Evolutionary conservation across 2,797 vertebrate species (phyloP).

Genomic region (Ispidina lecontei): DNA sequence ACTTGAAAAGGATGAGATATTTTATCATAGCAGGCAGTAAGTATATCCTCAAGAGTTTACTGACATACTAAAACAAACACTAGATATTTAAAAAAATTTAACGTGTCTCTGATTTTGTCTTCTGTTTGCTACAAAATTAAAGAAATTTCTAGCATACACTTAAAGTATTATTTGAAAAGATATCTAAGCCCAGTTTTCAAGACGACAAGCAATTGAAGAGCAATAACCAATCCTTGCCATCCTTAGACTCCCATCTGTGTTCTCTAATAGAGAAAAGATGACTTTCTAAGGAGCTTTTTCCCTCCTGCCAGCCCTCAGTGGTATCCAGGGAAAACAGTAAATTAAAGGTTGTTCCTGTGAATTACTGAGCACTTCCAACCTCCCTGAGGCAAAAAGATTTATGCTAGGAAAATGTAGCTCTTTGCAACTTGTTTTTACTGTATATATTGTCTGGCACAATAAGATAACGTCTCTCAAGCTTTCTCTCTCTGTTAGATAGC

Average conservation of each 20-base stretch:
- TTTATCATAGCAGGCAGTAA: neutral
- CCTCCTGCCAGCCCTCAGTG: constrained; percentile 33
- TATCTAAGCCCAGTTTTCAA: constrained; percentile 5
- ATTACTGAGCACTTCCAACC: constrained; percentile 68
- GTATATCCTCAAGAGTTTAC: neutral
- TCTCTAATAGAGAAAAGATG: constrained; percentile 6
- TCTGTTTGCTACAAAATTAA: constrained; percentile 4
- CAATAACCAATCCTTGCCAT: constrained; percentile 10
- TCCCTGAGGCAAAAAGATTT: constrained; percentile 64
- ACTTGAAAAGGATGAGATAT: neutral
- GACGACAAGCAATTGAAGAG: neutral
- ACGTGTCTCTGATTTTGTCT: neutral
- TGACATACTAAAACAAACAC: neutral
- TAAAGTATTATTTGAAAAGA: neutral
- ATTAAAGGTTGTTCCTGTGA: constrained; percentile 69
- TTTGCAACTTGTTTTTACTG: constrained; percentile 47
- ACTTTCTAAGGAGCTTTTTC: constrained; percentile 53
- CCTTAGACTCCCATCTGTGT: neutral
- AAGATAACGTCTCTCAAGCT: constrained; percentile 52
- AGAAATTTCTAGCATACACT: neutral
- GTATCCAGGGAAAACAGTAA: constrained; percentile 64
- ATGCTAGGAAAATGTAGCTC: constrained; percentile 45
- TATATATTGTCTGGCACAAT: constrained; percentile 36
- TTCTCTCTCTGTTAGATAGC: constrained; percentile 36
- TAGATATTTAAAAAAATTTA: constrained; percentile 1